These are phyloP conservation scores for Perca fluviatilis DNA, from an alignment of 2,113 vertebrate genomes.

Conservation along the genomic window DNA sequence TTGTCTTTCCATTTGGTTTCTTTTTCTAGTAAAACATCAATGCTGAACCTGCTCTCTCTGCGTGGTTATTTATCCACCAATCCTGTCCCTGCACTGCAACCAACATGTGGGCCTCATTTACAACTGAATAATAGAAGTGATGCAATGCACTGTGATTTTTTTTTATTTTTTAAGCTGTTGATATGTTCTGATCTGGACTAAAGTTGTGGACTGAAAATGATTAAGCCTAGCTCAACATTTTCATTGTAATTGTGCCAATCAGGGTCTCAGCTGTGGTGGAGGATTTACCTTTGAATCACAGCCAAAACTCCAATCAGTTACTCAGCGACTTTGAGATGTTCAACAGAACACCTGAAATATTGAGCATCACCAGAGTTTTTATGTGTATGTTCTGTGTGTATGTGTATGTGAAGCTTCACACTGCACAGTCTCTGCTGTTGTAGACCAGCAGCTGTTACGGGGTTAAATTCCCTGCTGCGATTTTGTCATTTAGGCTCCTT, in stretches of 20 bases:
- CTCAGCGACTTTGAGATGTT: constrained; percentile 15
- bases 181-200: not conserved
- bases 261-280: not conserved
- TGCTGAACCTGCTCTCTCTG: constrained; percentile 61
- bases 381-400: not conserved
- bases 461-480: constrained; percentile 54
- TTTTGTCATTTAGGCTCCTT: constrained; percentile 53
- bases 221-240: not conserved
- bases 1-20: constrained; percentile 72
- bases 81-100: not conserved
- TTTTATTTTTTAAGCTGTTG: not conserved
- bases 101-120: not conserved
- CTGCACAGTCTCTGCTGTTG: not conserved
- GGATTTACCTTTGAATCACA: constrained; percentile 9
- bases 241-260: not conserved
- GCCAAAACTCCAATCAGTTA: constrained; percentile 6
- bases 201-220: not conserved
- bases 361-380: not conserved
- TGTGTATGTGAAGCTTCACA: not conserved
- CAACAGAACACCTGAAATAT: not conserved
- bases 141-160: too few relatives aligned
- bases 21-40: constrained; percentile 83
- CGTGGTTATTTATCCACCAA: constrained; percentile 60
- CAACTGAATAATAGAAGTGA: not conserved
- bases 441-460: constrained; percentile 14